phyloP scores from a whole-genome alignment of 2,113 vertebrate species.

The Actenoides hombroni region DNA sequence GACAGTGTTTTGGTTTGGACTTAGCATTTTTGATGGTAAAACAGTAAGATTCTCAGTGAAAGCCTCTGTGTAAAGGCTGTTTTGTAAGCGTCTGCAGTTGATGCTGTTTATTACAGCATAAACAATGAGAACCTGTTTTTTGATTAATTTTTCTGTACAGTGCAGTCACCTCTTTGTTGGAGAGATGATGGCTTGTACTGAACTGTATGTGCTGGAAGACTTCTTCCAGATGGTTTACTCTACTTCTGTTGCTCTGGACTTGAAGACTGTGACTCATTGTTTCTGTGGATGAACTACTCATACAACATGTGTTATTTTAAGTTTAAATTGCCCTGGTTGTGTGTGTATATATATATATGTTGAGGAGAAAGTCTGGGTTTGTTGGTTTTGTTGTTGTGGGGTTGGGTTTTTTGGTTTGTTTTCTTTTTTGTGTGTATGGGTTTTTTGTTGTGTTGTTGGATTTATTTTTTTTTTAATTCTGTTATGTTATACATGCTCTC shows the following conservation, averaged over 20 bases:
- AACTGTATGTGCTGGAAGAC: neutral
- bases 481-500: accelerated
- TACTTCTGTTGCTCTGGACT: neutral
- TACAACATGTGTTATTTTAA: neutral
- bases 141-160: neutral
- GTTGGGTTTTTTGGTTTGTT: too few relatives aligned
- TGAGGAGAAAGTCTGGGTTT: neutral
- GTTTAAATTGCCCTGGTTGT: neutral
- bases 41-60: neutral
- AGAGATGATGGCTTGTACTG: neutral
- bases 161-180: neutral
- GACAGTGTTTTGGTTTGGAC: neutral
- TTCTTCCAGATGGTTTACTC: neutral
- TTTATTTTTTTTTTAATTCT: neutral
- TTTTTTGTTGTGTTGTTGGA: too few relatives aligned
- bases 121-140: accelerated
- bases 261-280: neutral
- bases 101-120: neutral
- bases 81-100: neutral
- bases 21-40: neutral
- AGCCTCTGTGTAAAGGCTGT: neutral
- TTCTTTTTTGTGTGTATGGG: neutral
- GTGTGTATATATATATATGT: too few relatives aligned
- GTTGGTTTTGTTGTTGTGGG: neutral
- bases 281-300: neutral